Conservation (phyloP, 1,140 invertebrate genomes). For the Vollenhovia emeryi region DNA sequence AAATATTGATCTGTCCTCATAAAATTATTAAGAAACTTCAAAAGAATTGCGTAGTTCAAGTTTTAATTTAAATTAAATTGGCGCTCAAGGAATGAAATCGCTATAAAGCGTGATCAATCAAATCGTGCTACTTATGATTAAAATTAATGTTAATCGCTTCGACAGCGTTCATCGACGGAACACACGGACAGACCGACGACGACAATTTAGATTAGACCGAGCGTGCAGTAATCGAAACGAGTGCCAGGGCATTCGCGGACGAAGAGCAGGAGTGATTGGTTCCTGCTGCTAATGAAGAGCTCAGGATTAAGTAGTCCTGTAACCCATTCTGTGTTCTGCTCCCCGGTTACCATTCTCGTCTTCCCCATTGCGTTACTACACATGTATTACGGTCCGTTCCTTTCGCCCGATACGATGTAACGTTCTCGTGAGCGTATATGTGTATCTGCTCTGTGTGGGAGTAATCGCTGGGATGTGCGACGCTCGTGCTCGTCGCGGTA, state of each 20-base stretch:
- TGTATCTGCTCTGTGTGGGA: slow-evolving; percentile 27
- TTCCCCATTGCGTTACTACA: slow-evolving; percentile 73
- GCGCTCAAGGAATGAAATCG: neutral
- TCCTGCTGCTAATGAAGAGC: slow-evolving; percentile 79
- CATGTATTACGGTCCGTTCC: slow-evolving; percentile 78
- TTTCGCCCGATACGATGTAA: slow-evolving; percentile 69
- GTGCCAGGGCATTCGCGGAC: slow-evolving; percentile 17
- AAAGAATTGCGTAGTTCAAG: neutral
- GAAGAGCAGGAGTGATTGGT: slow-evolving; percentile 69
- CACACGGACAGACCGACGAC: slow-evolving; percentile 35
- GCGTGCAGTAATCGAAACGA: slow-evolving; percentile 67
- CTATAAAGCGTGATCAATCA: neutral
- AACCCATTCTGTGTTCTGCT: slow-evolving; percentile 74
- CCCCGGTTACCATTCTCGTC: slow-evolving; percentile 53
- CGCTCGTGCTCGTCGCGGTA: slow-evolving; percentile 76
- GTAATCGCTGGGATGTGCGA: slow-evolving; percentile 63
- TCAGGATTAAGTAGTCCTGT: slow-evolving; percentile 78
- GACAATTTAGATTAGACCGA: slow-evolving; percentile 64
- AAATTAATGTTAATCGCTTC: slow-evolving; percentile 28
- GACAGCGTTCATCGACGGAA: slow-evolving; percentile 9
- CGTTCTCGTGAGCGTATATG: slow-evolving; percentile 24
- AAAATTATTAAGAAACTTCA: neutral
- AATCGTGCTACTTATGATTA: neutral
- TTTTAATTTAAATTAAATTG: slow-evolving; percentile 4
- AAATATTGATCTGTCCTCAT: neutral